Evolutionary conservation across 2,888 invertebrate species (phyloP).

Genomic region (Tenthredo notha): DNA sequence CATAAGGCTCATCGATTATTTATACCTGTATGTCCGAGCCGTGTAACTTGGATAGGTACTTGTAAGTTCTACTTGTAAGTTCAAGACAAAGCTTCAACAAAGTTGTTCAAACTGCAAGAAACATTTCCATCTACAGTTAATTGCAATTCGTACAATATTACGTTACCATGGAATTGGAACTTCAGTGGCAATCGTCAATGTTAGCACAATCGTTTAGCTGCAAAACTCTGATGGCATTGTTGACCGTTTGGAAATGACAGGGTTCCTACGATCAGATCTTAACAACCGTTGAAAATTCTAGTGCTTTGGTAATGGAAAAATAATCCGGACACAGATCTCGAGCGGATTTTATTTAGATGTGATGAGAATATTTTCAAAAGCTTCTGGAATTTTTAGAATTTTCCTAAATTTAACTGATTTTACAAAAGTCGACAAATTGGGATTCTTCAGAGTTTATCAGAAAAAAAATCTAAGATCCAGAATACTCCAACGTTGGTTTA

Average conservation of each 20-base stretch:
- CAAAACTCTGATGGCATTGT: not conserved
- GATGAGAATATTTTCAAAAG: not conserved
- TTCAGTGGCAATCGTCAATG: not conserved
- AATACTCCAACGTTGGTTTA: not conserved
- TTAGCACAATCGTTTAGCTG: not conserved
- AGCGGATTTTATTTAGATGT: not conserved
- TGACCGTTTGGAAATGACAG: not conserved
- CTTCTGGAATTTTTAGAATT: not conserved
- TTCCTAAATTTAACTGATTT: not conserved
- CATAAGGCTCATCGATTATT: conserved; percentile 17
- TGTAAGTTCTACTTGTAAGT: not conserved
- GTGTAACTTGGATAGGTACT: not conserved
- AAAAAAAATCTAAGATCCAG: not conserved
- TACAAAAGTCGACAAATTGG: not conserved
- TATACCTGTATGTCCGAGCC: conserved; percentile 6
- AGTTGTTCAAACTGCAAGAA: not conserved
- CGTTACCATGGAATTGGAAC: not conserved
- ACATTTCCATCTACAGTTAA: not conserved
- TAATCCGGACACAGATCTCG: not conserved
- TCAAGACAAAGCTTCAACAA: conserved; percentile 21
- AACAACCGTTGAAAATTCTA: not conserved
- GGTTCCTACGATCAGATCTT: not conserved
- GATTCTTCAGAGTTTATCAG: not conserved
- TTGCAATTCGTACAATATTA: not conserved
- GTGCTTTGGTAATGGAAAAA: not conserved